Conservation (phyloP, 1,140 invertebrate genomes). For the Drosophila bocqueti region DNA sequence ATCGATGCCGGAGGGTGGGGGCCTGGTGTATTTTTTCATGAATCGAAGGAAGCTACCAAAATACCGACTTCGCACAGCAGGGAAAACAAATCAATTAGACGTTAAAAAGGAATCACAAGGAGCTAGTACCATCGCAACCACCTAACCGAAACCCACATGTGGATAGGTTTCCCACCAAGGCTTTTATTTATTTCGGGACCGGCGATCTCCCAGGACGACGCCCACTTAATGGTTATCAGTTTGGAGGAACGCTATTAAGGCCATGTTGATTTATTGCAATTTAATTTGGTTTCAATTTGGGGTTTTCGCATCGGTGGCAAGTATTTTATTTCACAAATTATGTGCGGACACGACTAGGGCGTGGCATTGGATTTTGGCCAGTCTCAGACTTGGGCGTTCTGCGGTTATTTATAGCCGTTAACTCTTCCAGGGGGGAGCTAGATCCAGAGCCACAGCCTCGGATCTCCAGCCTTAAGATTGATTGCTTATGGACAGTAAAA, state of each 20-base stretch:
- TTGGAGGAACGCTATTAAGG: constrained; percentile 72
- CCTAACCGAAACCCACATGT: constrained; percentile 32
- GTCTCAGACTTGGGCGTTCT: constrained; percentile 25
- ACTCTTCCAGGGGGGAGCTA: constrained; percentile 7
- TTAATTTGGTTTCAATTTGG: constrained; percentile 81
- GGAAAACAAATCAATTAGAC: constrained; percentile 75
- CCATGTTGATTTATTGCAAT: constrained; percentile 80
- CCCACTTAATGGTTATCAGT: constrained; percentile 80
- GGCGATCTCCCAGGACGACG: constrained; percentile 64
- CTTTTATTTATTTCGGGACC: constrained; percentile 60
- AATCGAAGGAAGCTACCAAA: constrained; percentile 30
- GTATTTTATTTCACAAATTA: constrained; percentile 80
- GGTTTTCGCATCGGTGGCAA: constrained; percentile 46
- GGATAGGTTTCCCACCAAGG: constrained; percentile 29
- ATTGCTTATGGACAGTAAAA: constrained; percentile 48
- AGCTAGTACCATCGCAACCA: constrained; percentile 16
- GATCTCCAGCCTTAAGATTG: constrained; percentile 21
- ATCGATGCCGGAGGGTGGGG: constrained; percentile 31
- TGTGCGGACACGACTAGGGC: constrained; percentile 74
- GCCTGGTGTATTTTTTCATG: not conserved
- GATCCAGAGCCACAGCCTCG: constrained; percentile 1
- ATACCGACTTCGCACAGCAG: constrained; percentile 46
- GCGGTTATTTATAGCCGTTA: constrained; percentile 64
- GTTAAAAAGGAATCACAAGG: constrained; percentile 60
- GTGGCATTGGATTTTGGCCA: constrained; percentile 42